Percentiles rank a stretch among this genome's conserved stretches.
phyloP scores from a whole-genome alignment of 1,140 invertebrate genomes.

The Ridgeia piscesae region DNA sequence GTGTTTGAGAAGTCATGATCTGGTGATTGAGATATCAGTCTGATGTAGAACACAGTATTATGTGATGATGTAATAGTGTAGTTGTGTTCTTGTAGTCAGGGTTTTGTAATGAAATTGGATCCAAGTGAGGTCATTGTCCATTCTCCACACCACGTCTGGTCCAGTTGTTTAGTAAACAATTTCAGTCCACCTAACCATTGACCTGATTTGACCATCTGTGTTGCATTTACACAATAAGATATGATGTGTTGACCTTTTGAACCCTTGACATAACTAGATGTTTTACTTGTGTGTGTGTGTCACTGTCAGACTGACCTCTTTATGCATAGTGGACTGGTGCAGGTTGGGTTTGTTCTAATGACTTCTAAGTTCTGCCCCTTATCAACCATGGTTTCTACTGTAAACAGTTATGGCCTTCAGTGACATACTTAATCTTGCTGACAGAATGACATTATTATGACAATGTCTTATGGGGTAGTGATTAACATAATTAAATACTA shows the following conservation, averaged over 20 bases:
- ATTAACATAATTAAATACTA: too few species aligned
- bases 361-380: too few species aligned
- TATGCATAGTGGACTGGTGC: neutral
- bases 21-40: too few species aligned
- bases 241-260: neutral
- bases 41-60: too few species aligned
- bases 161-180: neutral
- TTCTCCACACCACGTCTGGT: neutral
- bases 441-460: neutral
- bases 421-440: neutral
- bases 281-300: too few species aligned
- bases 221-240: neutral
- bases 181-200: too few species aligned
- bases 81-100: neutral
- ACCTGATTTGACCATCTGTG: too few species aligned
- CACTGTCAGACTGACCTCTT: too few species aligned
- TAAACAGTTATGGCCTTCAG: neutral
- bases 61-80: too few species aligned
- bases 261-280: neutral
- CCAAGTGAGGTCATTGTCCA: neutral
- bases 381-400: neutral
- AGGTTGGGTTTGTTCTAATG: neutral
- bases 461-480: neutral
- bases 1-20: too few species aligned
- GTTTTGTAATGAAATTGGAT: neutral